Base-by-base conservation (phyloP, 2,113 vertebrate genomes). In the Mirounga angustirostris region DNA sequence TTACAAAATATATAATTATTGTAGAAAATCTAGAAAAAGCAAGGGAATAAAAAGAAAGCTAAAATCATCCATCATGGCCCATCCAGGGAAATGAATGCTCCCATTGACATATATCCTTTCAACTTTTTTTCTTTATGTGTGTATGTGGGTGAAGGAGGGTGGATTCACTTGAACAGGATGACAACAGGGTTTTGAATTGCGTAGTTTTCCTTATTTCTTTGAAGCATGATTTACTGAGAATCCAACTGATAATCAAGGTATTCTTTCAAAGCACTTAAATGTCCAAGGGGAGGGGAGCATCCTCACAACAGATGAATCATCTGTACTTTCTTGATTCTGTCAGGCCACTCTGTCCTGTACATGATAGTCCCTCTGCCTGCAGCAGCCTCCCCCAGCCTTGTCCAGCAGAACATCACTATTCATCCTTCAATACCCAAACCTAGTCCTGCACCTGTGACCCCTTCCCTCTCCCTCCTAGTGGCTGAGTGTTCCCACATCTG, bases 11-110 rank as follows among this genome's bases (percentile, higher is more conserved):
- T 8, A 63, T 26, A 83, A 13, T 33, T 87, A 88, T 24, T 59
- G 0, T 54, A 96, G 56, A 87, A 94, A 94, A 86, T 50, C 22
- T 33, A 67, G 21, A 65, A 94, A 73, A 92, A 88, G 28, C 52
- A 92, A 54, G 52, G 21, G 61, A 97, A 88, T 46, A 58, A 96
- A 80, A 80, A 58, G 36, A 91, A 91, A 81, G 63, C 71, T 89
- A 89, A 89, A 96, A 82, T 52, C 61, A 91, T 46, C 26, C 40
- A 78, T 58, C 46, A 95, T 30, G 18, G 40, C 30, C 46, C 54
- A 86, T 18, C 22, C 22, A 33, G 65, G 86, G 56, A 87, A 96
- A 82, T 7, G 5, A 95, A 36, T 50, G 19, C 54, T 88, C 36
- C 61, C 26, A 19, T 2, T 89, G 56, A 46, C 43, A 88, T 43